phyloP scores from a whole-genome alignment of 2,113 vertebrate species.

The Phalacrocorax carbo region DNA sequence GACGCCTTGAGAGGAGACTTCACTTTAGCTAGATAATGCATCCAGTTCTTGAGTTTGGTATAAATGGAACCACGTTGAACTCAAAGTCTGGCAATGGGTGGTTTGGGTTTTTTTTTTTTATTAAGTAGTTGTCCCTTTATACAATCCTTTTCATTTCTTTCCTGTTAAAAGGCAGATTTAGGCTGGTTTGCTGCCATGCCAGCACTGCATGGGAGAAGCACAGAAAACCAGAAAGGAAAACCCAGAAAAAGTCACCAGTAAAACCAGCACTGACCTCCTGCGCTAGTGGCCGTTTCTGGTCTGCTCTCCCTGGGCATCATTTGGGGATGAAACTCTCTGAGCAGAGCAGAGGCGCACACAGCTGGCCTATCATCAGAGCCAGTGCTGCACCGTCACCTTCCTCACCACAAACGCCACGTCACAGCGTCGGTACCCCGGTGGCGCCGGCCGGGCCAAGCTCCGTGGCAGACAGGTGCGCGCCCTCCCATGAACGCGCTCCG shows the following conservation, averaged over 20 bases:
- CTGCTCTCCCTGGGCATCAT: fast-evolving
- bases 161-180: neutral
- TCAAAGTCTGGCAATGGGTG: neutral
- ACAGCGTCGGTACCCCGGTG: fast-evolving
- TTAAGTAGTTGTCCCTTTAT: neutral
- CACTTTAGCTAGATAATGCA: fast-evolving
- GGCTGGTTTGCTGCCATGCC: neutral
- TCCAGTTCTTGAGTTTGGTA: neutral
- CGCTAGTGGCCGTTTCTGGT: fast-evolving
- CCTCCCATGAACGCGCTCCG: fast-evolving
- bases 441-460: fast-evolving
- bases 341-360: neutral
- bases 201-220: neutral
- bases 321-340: neutral
- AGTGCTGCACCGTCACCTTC: neutral
- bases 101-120: neutral
- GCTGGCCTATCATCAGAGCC: neutral
- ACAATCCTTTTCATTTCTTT: neutral
- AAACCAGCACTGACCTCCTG: neutral
- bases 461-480: fast-evolving
- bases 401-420: fast-evolving
- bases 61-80: neutral
- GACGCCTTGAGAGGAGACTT: neutral
- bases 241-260: neutral
- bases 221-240: fast-evolving